These are phyloP conservation scores for Onychomys torridus DNA, from an alignment of 2,797 vertebrate genomes.

Conservation along the genomic window DNA sequence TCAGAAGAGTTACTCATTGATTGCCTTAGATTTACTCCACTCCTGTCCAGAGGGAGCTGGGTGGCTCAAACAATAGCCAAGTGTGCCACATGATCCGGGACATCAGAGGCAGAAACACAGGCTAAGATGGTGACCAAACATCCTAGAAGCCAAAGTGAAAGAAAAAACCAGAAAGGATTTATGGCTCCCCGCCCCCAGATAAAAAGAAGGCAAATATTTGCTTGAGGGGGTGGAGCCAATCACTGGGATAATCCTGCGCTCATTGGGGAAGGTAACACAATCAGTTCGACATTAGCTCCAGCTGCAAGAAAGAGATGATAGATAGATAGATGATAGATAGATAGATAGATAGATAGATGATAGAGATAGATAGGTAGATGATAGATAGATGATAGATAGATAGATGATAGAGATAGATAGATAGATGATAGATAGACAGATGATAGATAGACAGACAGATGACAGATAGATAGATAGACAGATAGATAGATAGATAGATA, in stretches of 20 bases:
- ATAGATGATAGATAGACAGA: neutral
- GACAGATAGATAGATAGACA: neutral
- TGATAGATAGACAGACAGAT: neutral
- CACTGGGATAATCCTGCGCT: neutral
- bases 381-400: neutral
- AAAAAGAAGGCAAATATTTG: slow-evolving; percentile 33
- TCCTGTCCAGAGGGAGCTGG: neutral
- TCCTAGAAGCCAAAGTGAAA: slow-evolving; percentile 21
- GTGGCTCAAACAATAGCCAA: neutral
- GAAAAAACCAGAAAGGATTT: neutral
- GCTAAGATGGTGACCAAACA: neutral
- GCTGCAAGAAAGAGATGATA: neutral
- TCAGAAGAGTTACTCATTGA: neutral
- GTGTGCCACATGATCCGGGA: neutral
- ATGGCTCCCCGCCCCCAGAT: neutral
- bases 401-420: neutral
- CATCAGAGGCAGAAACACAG: neutral
- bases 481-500: neutral
- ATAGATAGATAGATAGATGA: neutral
- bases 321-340: neutral
- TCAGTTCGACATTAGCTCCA: neutral
- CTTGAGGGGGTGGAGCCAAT: neutral
- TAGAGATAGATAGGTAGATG: neutral
- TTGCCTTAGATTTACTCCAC: neutral
- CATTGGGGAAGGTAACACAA: neutral